Base-by-base conservation (phyloP, 23 tunicate genomes). In the Clavelina lepadiformis region DNA sequence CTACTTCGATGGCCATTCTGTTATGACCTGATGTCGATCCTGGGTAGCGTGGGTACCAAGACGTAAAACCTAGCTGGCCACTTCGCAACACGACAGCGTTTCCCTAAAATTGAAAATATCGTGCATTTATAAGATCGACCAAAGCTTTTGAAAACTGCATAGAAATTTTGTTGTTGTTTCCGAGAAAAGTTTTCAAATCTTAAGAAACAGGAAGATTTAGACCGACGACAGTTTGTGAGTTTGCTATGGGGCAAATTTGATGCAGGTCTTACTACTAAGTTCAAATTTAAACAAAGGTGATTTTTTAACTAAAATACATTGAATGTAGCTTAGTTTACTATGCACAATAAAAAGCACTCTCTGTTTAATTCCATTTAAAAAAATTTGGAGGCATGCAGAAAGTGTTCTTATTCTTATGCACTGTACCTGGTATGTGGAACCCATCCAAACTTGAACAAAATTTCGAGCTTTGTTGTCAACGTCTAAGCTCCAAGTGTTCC, bases 11-110 rank as follows among this genome's bases (percentile, higher is more conserved):
- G 11, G 38, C 51, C 68, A 63, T 35, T 6, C 68, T 50, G 4
- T 51, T 50, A 63, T 63, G 68, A 36, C 29, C 38, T 25, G 68
- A 51, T 21, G 36, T 63, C 21, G 50, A 3, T 3, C 51, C 38
- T 8, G 68, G 68, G 25, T 63, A 63, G 11, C 68, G 49, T 5
- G 68, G 68, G 50, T 63, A 51, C 68, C 68, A 63, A 7, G 36
- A 51, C 6, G 38, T 22, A 28, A 36, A 63, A 15, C 51, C 68
- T 13, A 36, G 51, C 6, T 36, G 25, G 3, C 50, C 50, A 51
- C 38, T 63, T 3, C 68, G 21, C 3, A 63, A 22, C 5, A 36
- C 5, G 4, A 36, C 68, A 5, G 33, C 29, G 26, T 51, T 51
- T 19, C 22, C 38, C 68, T 63, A 21, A 63, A 63, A 63, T n/a